Evolutionary conservation across 2,797 vertebrate genomes (phyloP), one percentile per base, ranked within the genome.

Genomic region (Naso thynnoides): DNA sequence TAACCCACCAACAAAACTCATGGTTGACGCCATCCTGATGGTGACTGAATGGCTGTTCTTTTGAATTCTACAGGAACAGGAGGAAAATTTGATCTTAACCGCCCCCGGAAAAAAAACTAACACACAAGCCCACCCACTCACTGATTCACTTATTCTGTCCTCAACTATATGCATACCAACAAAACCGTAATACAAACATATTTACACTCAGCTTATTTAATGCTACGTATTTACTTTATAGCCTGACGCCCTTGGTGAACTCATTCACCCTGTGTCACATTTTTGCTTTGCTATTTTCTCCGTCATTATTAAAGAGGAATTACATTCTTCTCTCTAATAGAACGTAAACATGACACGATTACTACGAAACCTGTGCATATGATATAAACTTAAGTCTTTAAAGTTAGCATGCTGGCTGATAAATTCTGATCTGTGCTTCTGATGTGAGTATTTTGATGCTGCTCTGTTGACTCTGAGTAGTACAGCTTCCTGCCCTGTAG

Each of bases 391-490:
- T 3, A 33, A 8, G 19, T 38, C 18, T 45, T 65, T 29, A 26
- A 29, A 0, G 0, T 48, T n/a, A 13, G n/a, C 26, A 4, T 26
- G 31, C 29, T 42, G 38, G 52, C 47, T 33, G 41, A 6, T 16
- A 18, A 44, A 24, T 29, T 73, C 44, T 68, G 68, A 79, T 78
- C 59, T 14, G 55, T 23, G 33, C 39, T 42, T 68, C 52, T 70
- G 55, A 83, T 76, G 75, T 19, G 33, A 67, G 86, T 84, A 76
- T 92, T 93, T 91, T 88, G 78, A 90, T 88, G 88, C 81, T 48
- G 70, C 58, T 13, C 44, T 92, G 89, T 93, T 93, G 89, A 93
- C 90, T 89, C 66, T 45, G 70, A 66, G 72, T 81, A 69, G 58
- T 67, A 82, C 82, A 69, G 81, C 79, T 88, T 92, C 88, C 86